phyloP scores from a whole-genome alignment of 2,113 vertebrate species.

The Melospiza georgiana region DNA sequence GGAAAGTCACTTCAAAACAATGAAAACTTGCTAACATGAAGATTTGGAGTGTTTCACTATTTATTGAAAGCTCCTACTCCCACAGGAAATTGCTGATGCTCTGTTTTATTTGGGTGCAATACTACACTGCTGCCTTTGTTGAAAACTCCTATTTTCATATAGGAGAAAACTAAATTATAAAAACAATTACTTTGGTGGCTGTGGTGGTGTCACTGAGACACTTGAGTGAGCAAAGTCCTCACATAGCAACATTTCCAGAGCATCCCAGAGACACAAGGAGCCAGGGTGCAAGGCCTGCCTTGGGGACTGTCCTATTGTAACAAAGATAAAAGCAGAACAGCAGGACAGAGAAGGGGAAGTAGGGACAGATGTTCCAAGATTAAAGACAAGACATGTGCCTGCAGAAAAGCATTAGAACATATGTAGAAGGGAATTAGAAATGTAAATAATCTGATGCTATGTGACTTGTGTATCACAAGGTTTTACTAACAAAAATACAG shows the following conservation, averaged over 20 bases:
- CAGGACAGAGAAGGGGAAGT: background rate
- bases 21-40: background rate
- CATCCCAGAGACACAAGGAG: background rate
- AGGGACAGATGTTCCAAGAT: slow-evolving; percentile 16
- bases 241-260: rapidly evolving
- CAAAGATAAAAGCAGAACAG: background rate
- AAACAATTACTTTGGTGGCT: background rate
- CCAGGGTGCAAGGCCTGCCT: background rate
- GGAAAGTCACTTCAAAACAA: background rate
- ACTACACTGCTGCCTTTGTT: background rate
- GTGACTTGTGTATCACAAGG: background rate
- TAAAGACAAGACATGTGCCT: background rate
- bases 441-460: background rate
- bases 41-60: background rate
- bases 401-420: background rate
- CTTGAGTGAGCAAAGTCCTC: background rate
- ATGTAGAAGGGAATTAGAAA: background rate
- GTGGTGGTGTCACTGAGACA: background rate
- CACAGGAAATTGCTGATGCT: background rate
- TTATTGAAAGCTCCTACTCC: background rate
- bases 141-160: background rate
- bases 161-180: background rate
- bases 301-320: background rate
- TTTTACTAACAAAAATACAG: background rate
- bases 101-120: background rate